Evolutionary conservation across 2,888 invertebrate species (phyloP).

Genomic region (Hemaris fuciformis): DNA sequence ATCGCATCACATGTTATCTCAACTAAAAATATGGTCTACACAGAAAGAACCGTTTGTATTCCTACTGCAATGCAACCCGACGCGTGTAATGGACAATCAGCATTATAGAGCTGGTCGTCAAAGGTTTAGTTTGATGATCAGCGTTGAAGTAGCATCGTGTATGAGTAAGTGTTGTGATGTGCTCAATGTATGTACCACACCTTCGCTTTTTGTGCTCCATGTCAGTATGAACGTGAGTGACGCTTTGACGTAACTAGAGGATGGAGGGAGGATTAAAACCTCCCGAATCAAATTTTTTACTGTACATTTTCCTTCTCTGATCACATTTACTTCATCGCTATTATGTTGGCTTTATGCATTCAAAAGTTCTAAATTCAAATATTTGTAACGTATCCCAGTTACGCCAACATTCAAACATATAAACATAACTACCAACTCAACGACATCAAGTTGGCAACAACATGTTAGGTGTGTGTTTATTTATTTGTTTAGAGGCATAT

Average conservation of each 20-base stretch:
- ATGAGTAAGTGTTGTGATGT: slow-evolving; percentile 3
- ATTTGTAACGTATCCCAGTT: neutral
- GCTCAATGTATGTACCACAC: neutral
- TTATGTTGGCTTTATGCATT: too few species aligned
- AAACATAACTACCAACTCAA: neutral
- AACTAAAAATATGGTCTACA: neutral
- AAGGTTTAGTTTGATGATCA: neutral
- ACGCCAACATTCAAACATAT: neutral
- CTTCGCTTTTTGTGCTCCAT: neutral
- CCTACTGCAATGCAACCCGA: neutral
- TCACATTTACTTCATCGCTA: too few species aligned
- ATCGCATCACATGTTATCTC: neutral
- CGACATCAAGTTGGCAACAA: neutral
- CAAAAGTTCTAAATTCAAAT: neutral
- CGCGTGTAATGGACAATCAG: neutral
- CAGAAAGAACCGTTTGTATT: neutral
- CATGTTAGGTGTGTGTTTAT: neutral
- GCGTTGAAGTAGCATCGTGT: slow-evolving; percentile 1
- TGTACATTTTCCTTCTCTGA: too few species aligned
- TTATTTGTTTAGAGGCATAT: slow-evolving; percentile 22
- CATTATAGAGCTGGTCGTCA: slow-evolving; percentile 5
- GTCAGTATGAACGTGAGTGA: neutral
- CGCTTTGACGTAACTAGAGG: neutral
- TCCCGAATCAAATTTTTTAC: too few species aligned
- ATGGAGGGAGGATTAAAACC: too few species aligned